A percentile compares a stretch with the other conserved stretches of the same genome.
Evolutionary conservation across 2,888 invertebrate genomes (phyloP).

Genomic region (Bedellia somnulentella): DNA sequence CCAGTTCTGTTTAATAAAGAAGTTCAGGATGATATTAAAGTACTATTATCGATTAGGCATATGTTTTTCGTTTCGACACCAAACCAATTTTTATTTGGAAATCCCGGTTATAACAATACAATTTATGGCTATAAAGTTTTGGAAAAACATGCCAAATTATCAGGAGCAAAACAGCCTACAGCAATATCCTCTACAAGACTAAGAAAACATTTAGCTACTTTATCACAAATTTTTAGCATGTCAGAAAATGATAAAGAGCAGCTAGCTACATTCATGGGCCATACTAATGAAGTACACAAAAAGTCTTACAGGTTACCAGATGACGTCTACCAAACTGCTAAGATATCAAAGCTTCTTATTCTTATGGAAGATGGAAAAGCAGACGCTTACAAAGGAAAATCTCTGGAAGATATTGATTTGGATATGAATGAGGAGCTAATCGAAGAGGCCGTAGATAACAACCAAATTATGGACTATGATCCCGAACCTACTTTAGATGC

Average conservation of each 20-base stretch:
- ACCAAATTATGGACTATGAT: constrained; percentile 1
- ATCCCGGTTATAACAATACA: constrained; percentile 7
- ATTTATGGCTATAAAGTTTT: constrained; percentile 17
- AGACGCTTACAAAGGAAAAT: too few relatives aligned
- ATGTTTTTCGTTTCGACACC: constrained; percentile 1
- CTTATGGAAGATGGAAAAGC: too few relatives aligned
- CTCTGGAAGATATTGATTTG: too few relatives aligned
- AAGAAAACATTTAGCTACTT: constrained; percentile 18
- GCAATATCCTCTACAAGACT: constrained; percentile 16
- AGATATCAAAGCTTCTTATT: too few relatives aligned
- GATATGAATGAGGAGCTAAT: too few relatives aligned
- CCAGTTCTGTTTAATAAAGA: constrained; percentile 16
- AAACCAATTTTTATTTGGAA: constrained; percentile 5
- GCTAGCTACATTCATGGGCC: too few relatives aligned
- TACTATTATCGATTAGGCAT: constrained; percentile 6
- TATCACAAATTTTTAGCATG: too few relatives aligned
- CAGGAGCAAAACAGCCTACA: constrained; percentile 16
- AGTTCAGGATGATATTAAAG: constrained; percentile 10
- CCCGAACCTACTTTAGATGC: too few relatives aligned
- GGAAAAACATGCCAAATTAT: constrained; percentile 13
- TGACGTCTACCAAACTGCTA: too few relatives aligned
- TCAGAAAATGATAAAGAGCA: too few relatives aligned
- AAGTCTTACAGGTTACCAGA: constrained; percentile 15
- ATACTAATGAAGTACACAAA: constrained; percentile 14
- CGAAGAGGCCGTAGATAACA: too few relatives aligned